Base-by-base conservation (phyloP, 1,140 invertebrate genomes). In the Macrobrachium rosenbergii region DNA sequence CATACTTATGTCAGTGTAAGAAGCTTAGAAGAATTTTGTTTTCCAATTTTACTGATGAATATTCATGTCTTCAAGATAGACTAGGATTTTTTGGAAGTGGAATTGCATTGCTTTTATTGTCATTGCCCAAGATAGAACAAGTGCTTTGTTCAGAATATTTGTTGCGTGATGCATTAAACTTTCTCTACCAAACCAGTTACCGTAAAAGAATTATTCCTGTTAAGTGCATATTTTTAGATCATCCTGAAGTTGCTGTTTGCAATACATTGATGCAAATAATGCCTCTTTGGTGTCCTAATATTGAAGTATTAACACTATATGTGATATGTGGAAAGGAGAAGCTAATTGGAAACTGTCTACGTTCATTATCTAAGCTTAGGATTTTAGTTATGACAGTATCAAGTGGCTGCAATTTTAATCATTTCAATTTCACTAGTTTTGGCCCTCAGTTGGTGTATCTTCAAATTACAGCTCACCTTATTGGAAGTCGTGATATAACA, bases 101-200 rank as follows among this genome's bases (percentile, higher is more conserved):
- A 60, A 62, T 86, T 11, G 63, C 84, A 16, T 52, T 86, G 6
- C 80, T 86, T 23, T 12, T 72, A 23, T 58, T 86, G 12, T 72
- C 59, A 28, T 62, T 86, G n/a, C 77, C 84, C 14, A n/a, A 75
- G 19, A 79, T 86, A 17, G 84, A 80, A 28, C 84, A 86, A 7
- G 64, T 86, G 19, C 77, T 59, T 28, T 86, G 84, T 45, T 86
- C 84, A 7, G 77, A 86, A 19, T 86, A 86, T 45, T n/a, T 86
- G 0, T 73, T 86, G 23, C 63, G 84, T 12, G 84, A 86, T 73
- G 84, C 84, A 37, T 67, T 86, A 12, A 77, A 80, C 69, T 86
- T 86, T 72, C 63, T 86, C 2, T 86, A 86, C 60, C 84, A 79
- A 52, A 60, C 84, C 7, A 64, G 67, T n/a, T 86, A 80, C 28